Evolutionary conservation across 2,113 vertebrate species (phyloP), one percentile per base, ranked within the genome.

Genomic region (Coreoperca whiteheadi): DNA sequence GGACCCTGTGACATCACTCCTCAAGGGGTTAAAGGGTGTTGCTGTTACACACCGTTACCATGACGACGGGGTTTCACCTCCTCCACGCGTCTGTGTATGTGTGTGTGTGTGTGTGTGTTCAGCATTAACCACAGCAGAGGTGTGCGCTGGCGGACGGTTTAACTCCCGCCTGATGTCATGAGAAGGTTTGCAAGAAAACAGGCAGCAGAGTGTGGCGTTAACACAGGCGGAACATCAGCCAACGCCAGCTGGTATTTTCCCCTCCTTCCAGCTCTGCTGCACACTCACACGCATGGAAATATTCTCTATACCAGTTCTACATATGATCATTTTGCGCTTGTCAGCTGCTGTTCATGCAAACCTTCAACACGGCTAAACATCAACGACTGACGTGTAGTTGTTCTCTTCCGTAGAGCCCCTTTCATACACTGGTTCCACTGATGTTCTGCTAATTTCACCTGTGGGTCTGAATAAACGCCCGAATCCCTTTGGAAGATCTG

Each of bases 1-100:
- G 80, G 91, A 61, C 79, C 21, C 1, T 57, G 72, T 92, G 89
- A 92, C 91, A 87, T 92, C 91, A 89, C 70, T 89, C 89, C 87
- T 82, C 41, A 79, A 74, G 82, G 84, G 89, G 86, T 87, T 88
- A 83, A 57, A 88, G 87, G 86, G 87, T 34, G 89, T 86, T 46
- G 25, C 76, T 70, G 51, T 79, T 76, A 84, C 71, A 76, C 63
- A 66, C 39, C 50, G 69, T 76, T 75, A 77, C 82, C 82, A 85
- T 88, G 83, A 74, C 84, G 1, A 78, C 69, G 1, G 46, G 83
- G 60, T 57, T 83, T 83, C 79, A 83, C 50, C 74, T 79, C 70
- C 23, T 75, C 9, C 57, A 43, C 32, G 23, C 39, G 46, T 72
- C 54, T 69, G 68, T 32, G 73, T 53, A 76, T 74, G 78, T 15